Evolutionary conservation across 1,140 invertebrate genomes (phyloP).

Genomic region (Drosophila repleta): DNA sequence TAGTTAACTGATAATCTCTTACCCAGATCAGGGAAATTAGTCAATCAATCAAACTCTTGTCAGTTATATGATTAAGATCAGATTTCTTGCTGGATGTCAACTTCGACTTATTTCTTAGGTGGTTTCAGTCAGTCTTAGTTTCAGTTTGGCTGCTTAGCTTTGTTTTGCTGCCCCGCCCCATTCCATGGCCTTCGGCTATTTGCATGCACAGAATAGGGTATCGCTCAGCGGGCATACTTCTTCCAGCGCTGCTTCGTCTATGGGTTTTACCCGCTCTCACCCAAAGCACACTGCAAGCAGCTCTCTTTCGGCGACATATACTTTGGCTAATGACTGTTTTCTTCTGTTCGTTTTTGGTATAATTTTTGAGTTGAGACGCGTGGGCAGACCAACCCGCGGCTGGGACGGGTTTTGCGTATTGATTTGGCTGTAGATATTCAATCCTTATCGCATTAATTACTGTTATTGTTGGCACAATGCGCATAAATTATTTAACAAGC

Average conservation of each 20-base stretch:
- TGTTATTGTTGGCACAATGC: constrained; percentile 69
- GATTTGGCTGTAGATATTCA: constrained; percentile 48
- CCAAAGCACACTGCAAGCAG: not conserved
- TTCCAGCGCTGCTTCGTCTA: constrained; percentile 6
- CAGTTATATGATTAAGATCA: no score
- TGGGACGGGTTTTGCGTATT: constrained; percentile 46
- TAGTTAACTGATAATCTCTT: no score
- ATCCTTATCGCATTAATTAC: constrained; percentile 65
- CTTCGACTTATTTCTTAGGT: no score
- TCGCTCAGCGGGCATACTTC: not conserved
- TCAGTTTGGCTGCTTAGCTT: no score
- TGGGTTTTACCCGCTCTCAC: constrained; percentile 58
- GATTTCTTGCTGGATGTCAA: no score
- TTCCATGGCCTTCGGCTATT: not conserved
- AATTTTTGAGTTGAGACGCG: constrained; percentile 55
- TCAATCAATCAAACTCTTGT: no score
- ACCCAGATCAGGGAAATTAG: no score
- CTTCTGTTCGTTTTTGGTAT: constrained; percentile 33
- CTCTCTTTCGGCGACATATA: constrained; percentile 17
- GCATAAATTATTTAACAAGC: constrained; percentile 63
- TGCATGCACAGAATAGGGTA: not conserved
- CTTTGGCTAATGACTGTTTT: constrained; percentile 32
- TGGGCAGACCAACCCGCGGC: constrained; percentile 50
- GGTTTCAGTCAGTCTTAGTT: no score
- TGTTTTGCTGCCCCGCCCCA: no score